Base-by-base conservation (phyloP, 1,140 invertebrate species). In the Bombus huntii region DNA sequence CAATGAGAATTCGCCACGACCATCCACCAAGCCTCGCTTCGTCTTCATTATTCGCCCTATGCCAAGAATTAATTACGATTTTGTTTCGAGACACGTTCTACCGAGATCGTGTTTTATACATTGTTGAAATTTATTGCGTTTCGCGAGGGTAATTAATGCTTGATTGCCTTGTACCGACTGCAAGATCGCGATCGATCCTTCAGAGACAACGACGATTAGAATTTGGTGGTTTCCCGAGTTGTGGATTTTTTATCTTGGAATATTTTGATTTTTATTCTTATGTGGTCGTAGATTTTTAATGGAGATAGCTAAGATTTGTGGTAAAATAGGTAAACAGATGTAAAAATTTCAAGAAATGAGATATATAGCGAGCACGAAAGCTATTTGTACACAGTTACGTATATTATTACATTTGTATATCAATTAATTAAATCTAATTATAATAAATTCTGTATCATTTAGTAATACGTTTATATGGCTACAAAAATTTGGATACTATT, bases 11-110 rank as follows among this genome's bases (percentile, higher is more conserved):
- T 34, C 62, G 62, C 44, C 62, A 34, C 34, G 34, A 68, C 81
- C 37, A 77, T 66, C 81, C 44, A 70, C 44, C 47, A 22, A 53
- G 47, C 47, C 42, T 72, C 57, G 22, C 44, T 74, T 70, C 73
- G 74, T 83, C 81, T 83, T 83, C 82, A 78, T 83, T 83, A 71
- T 70, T 44, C 22, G 10, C 31, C 42, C 15, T n/a, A 1, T 5
- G 8, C 44, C 1, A 10, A 10, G 59, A 77, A 44, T 78, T 78
- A 66, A 83, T 78, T 78, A 59, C 74, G 13, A 53, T 42, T 77
- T 31, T n/a, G 28, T 70, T 42, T 47, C 25, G 42, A n/a, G 22
- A 25, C 37, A 18, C 65, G 59, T 82, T 10, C 47, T 28, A 4
- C 15, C 28, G 15, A 25, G 15, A 13, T 53, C 37, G 3, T n/a